phyloP scores from a whole-genome alignment of 2,113 vertebrate genomes.

The Malurus elegans region DNA sequence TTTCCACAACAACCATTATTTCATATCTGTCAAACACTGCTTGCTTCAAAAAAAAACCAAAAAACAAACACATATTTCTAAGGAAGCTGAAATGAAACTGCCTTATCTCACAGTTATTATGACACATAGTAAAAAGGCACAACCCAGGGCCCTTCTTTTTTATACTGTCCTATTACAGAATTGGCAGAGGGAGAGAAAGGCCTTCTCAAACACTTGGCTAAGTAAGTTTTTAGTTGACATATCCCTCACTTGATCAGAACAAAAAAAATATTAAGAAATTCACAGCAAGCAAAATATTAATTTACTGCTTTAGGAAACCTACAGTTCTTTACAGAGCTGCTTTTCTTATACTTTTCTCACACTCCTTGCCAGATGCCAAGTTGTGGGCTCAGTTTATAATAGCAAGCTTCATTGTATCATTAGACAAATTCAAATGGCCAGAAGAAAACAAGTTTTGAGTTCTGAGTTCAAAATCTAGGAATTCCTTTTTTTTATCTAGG shows the following conservation, averaged over 20 bases:
- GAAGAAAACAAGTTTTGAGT: neutral
- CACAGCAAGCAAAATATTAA: neutral
- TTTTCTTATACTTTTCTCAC: neutral
- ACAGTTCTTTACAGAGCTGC: neutral
- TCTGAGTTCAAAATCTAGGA: neutral
- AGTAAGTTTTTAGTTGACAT: neutral
- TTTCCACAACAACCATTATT: slow-evolving; percentile 10
- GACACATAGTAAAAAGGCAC: neutral
- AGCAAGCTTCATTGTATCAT: neutral
- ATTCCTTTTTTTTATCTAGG: neutral
- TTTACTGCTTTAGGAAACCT: neutral
- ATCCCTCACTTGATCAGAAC: neutral
- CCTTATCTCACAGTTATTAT: neutral
- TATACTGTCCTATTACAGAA: neutral
- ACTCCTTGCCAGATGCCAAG: neutral
- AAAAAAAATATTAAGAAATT: neutral
- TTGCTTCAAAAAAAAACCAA: neutral
- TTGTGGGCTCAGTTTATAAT: neutral
- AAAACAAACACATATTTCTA: neutral
- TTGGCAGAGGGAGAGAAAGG: neutral
- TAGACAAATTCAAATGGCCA: neutral
- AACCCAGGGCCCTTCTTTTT: neutral
- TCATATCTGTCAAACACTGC: neutral
- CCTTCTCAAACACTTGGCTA: neutral
- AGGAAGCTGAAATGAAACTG: slow-evolving; percentile 39